Conservation (phyloP, 2,888 invertebrate genomes). For the Sinotaia quadrata region DNA sequence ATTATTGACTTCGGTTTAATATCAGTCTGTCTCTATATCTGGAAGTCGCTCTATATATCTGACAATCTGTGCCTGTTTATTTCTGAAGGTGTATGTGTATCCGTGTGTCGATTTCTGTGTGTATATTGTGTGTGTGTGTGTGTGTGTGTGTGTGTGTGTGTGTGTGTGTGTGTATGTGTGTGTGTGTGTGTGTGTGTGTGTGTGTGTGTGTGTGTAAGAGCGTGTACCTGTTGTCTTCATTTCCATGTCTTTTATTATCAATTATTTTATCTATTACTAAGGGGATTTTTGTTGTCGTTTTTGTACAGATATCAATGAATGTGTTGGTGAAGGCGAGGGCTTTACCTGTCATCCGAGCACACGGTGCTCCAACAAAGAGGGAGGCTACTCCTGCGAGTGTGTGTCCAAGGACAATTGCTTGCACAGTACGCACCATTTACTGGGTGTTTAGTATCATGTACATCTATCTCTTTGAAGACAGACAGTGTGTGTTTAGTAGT, state of each 20-base stretch:
- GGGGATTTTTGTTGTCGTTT: no score
- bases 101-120: neutral
- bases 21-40: no score
- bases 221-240: no score
- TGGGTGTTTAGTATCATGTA: no score
- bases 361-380: conserved; percentile 85
- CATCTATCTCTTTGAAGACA: no score
- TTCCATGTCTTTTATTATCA: no score
- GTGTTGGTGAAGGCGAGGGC: conserved; percentile 77
- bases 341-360: conserved; percentile 87
- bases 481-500: no score
- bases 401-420: conserved; percentile 37
- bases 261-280: no score
- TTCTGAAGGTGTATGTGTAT: neutral
- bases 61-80: conserved; percentile 2
- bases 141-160: neutral
- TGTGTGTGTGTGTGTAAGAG: no score
- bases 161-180: neutral
- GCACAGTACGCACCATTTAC: conserved; percentile 43
- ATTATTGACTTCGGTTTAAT: no score
- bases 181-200: no score
- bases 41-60: neutral
- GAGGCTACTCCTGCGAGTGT: conserved; percentile 85
- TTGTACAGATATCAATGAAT: conserved; percentile 85
- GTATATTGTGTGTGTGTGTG: neutral